Evolutionary conservation across 2,113 vertebrate genomes (phyloP), one percentile per base, ranked within the genome.

Genomic region (Phycodurus eques): DNA sequence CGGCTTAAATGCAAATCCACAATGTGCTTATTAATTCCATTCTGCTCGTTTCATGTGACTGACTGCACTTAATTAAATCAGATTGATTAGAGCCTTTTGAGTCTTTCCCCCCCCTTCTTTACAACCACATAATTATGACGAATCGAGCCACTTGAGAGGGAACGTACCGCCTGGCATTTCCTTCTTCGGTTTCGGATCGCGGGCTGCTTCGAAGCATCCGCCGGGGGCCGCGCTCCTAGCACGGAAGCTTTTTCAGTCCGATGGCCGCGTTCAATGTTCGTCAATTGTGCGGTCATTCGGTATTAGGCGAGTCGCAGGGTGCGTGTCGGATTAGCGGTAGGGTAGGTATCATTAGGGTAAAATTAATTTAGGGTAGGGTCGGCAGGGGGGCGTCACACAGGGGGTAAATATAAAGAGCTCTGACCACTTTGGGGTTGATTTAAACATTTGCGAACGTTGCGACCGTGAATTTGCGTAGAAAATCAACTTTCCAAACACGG

Each of bases 31-130:
- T 94, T 94, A 93, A 92, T 93, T 92, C 91, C 87, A 92, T 92
- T 93, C 92, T 92, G 91, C 90, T 87, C 59, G 59, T 61, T 61
- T 61, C 59, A 61, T 35, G 91, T 92, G 91, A 93, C 89, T 93
- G 91, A 92, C 91, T 94, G 92, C 91, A 92, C 90, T 93, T 93
- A 94, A 94, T 93, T 93, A 93, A 93, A 93, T 94, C 92, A 19
- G 59, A 61, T 61, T 61, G 59, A 39, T 61, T 61, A 61, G 31
- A 93, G 92, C 91, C 92, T 92, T 93, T 89, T 88, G 85, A 22
- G 53, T 22, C 51, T 7, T 7, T 19, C 53, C 53, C 53, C 49
- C 89, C 88, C 89, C 91, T 90, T 92, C 90, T 87, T 90, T 88
- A 92, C 91, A 92, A 91, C 90, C 92, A 90, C 91, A 90, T 93